Evolutionary conservation across 2,113 vertebrate species (phyloP).

Genomic region (Scytalopus superciliaris): DNA sequence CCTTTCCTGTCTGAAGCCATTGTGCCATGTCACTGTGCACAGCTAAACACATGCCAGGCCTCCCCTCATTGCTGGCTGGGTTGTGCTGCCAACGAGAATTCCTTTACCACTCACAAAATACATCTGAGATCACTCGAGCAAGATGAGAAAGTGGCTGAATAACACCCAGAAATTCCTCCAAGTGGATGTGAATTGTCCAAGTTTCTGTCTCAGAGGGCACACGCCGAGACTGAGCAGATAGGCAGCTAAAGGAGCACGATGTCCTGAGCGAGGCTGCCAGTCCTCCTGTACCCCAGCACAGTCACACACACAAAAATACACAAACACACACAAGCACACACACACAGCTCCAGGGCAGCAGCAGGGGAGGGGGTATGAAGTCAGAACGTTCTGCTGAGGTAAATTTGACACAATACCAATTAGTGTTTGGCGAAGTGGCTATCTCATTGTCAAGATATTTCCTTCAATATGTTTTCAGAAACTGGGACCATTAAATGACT

Average conservation of each 20-base stretch:
- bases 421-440: slow-evolving; percentile 75
- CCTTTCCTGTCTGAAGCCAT: slow-evolving; percentile 6
- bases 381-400: slow-evolving; percentile 68
- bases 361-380: slow-evolving; percentile 69
- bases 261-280: slow-evolving; percentile 48
- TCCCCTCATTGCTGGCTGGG: no score
- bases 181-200: neutral
- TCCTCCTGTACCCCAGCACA: slow-evolving; percentile 6
- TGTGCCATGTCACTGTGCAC: neutral
- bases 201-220: slow-evolving; percentile 21
- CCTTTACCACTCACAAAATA: neutral
- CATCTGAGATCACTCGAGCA: neutral
- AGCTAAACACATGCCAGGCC: neutral
- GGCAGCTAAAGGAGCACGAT: slow-evolving; percentile 19
- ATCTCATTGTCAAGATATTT: slow-evolving; percentile 84
- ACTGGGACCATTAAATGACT: slow-evolving; percentile 72
- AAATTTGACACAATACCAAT: slow-evolving; percentile 77
- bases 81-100: neutral
- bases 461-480: slow-evolving; percentile 83
- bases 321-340: neutral
- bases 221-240: neutral
- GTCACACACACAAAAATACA: neutral
- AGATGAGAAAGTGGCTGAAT: neutral
- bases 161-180: neutral
- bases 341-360: slow-evolving; percentile 10